Percentiles rank a stretch among this genome's conserved stretches.
These are phyloP conservation scores for Microcebus ravelobensis DNA, from an alignment of 2,113 vertebrate genomes.

Conservation along the genomic window DNA sequence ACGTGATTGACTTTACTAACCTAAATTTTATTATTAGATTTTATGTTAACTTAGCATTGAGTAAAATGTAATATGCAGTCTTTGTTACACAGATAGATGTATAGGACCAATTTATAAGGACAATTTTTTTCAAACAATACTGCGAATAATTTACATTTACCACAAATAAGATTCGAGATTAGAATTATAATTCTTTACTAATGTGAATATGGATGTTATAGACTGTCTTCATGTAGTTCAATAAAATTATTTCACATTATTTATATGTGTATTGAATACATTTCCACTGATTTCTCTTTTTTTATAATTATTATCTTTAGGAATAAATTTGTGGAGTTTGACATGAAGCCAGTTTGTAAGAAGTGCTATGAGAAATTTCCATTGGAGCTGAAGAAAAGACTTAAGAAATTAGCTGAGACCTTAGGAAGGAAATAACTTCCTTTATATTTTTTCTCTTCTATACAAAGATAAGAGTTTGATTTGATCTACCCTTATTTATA, in stretches of 20 bases:
- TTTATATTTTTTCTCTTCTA: constrained; percentile 56
- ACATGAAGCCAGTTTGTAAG: constrained; percentile 99
- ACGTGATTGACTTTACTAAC: background rate
- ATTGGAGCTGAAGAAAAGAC: constrained; percentile 98
- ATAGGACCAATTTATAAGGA: background rate
- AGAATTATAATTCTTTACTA: constrained; percentile 5
- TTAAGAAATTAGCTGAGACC: constrained; percentile 98
- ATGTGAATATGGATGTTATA: background rate
- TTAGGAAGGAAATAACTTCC: constrained; percentile 92
- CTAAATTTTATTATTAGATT: constrained; percentile 19
- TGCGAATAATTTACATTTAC: background rate
- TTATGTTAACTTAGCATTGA: background rate
- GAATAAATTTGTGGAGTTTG: constrained; percentile 99
- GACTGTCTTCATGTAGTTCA: constrained; percentile 26
- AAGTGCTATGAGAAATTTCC: constrained; percentile 99
- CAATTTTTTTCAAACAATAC: background rate
- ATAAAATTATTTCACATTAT: constrained; percentile 18
- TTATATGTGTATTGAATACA: background rate
- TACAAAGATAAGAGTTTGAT: constrained; percentile 70
- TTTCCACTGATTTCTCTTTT: constrained; percentile 59
- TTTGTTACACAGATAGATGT: background rate
- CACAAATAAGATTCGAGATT: background rate
- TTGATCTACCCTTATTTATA: constrained; percentile 46
- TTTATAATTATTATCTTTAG: constrained; percentile 83
- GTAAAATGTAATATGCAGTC: background rate